Base-by-base conservation (phyloP, 2,888 invertebrate genomes). In the Busseola fusca region DNA sequence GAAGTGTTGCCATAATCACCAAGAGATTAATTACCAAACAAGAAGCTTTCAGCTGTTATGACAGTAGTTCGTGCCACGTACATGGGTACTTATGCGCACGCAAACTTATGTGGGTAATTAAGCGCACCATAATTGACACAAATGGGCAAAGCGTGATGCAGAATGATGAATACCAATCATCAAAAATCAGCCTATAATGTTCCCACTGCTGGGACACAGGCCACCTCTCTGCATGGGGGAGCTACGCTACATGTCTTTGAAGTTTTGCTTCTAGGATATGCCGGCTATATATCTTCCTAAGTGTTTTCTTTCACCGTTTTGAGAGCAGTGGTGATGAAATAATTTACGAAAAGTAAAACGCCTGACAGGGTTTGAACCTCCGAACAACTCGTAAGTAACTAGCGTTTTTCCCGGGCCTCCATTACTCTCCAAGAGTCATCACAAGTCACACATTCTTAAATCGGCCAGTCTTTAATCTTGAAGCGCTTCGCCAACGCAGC, bases 401-500 rank as follows among this genome's bases (percentile, higher is more conserved):
- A n/a, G n/a, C n/a, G n/a, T 10, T 21, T n/a, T 21, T 9, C 21
- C 10, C 21, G 48, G 48, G 10, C 9, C 48, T 9, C 21, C 21
- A 21, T 5, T 18, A 6, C 18, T 45, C 45, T 18, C 45, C 18
- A 45, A 45, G 18, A 6, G 45, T 18, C 18, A 18, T 18, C 27
- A n/a, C 14, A 14, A 30, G 0, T 30, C 21, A 54, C 9, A 27
- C 25, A 50, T 0, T 21, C 2, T 67, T 45, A 68, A 68, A 60
- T 42, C 5, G 7, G 6, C 3, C 21, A 56, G 21, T 27, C 37
- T 27, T 40, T 27, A 42, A 25, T 18, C 10, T 16, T 27, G 5
- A 59, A 64, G 37, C 6, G 21, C 1, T 21, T 40, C 68, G 34
- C 50, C 37, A 0, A 16, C 42, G 30, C 14, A 63, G 81, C 81